Evolutionary conservation across 2,888 invertebrate genomes (phyloP), one percentile per base, ranked within the genome.

Genomic region (Sisyra nigra): DNA sequence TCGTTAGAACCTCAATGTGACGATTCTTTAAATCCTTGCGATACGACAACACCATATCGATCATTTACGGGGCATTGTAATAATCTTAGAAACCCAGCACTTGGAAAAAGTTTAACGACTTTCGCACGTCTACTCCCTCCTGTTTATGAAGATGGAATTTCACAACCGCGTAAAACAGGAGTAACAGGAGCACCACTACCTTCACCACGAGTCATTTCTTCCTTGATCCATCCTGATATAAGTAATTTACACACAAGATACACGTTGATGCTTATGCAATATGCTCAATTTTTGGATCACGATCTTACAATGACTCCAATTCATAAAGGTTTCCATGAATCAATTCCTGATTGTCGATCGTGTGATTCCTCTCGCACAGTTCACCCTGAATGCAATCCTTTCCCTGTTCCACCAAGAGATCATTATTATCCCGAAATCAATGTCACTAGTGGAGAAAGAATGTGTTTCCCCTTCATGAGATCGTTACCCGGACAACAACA

Each of bases 381-480:
- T 1, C 93, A 93, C 58, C 88, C 89, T 0, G 92, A 93, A 57
- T 94, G 94, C 57, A 82, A 85, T 66, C 94, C 94, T 0, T 88
- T 94, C 66, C 82, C 83, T 0, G 80, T 94, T 0, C 93, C 92
- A 0, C 61, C 79, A 0, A 83, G 86, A 1, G 94, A 94, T 61
- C 85, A 88, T 47, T 88, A 81, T 61, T 94, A 89, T 58, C 87
- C 91, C 0, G 82, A 86, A 48, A 74, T 81, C 29, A 89, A 92
- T 57, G 74, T 80, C 7, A 80, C 82, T 0, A 83, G 83, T 2
- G 92, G 92, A 0, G 78, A 80, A 44, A 68, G 85, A 10, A 70
- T 89, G 50, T 94, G 94, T 62, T 87, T 94, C 65, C 91, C 93
- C 0, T 93, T 91, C 60, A 92, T 92, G 79, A 75, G 93, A 56